phyloP scores from a whole-genome alignment of 2,797 vertebrate species.

The Periparus ater region DNA sequence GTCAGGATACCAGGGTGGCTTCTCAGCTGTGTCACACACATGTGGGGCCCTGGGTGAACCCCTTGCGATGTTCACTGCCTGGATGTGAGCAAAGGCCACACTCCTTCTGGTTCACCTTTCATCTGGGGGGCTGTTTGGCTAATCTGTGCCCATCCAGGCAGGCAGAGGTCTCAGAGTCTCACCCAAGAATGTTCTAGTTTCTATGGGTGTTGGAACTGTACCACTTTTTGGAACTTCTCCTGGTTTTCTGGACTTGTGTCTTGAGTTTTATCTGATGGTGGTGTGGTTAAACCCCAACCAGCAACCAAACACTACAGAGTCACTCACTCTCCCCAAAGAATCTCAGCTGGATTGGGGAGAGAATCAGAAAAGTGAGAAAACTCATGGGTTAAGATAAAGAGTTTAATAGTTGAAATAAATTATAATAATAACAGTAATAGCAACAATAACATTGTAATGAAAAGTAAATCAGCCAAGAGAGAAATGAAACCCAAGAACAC shows the following conservation, averaged over 20 bases:
- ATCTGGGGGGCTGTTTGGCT: background rate
- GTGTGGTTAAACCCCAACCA: background rate
- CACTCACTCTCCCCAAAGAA: background rate
- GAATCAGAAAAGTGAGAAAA: background rate
- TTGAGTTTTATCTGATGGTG: background rate
- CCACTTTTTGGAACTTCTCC: background rate
- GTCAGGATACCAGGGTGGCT: background rate
- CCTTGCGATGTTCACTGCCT: accelerated
- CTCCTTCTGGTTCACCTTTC: background rate
- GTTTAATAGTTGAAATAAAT: background rate
- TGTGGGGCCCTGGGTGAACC: background rate
- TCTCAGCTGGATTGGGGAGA: background rate
- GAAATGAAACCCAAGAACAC: background rate
- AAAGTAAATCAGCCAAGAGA: background rate
- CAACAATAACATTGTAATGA: background rate
- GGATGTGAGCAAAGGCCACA: accelerated
- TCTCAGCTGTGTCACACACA: background rate
- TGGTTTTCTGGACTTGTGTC: background rate
- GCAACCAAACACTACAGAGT: background rate
- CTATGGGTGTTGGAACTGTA: background rate
- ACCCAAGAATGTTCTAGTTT: background rate
- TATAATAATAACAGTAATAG: background rate
- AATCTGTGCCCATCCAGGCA: background rate
- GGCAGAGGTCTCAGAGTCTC: background rate
- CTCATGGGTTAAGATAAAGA: background rate